Evolutionary conservation across 2,797 vertebrate species (phyloP), one percentile per base, ranked within the genome.

Genomic region (Melanogrammus aeglefinus): DNA sequence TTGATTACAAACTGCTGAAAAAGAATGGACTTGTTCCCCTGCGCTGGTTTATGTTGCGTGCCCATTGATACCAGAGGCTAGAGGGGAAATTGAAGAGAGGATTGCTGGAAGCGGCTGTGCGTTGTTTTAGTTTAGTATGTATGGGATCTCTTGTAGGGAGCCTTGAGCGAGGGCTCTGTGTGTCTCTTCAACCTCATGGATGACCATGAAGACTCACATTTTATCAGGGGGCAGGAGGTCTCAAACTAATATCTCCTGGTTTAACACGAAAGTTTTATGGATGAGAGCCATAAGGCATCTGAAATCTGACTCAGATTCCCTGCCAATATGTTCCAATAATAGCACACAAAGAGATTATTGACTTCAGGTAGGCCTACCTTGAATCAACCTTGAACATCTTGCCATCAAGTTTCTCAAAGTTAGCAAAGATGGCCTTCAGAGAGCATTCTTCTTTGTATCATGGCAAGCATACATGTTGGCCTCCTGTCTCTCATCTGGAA

Each of bases 1-100:
- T 69, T 69, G n/a, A 69, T 69, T 8, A 24, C 21, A 8, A 8
- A 18, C 14, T 24, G 21, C 21, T n/a, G 21, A n/a, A 63, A 63
- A 63, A 1, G 21, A 21, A 63, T 63, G 57, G 57, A 63, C 21
- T n/a, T 69, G 27, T 24, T 66, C 18, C 24, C n/a, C n/a, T 66
- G 6, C 2, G 12, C 69, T 10, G 16, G n/a, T 38, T 41, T 75
- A 41, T 31, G 27, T 36, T 31, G 76, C 13, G 47, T 77, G 51
- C 66, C 31, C 29, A 24, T 14, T 35, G 77, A 79, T 78, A 69
- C 72, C 33, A 69, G 35, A 47, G 1, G 10, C 35, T 72, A 74
- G 72, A 18, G 29, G 29, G 35, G 36, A 44, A 74, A 41, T 44
- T 18, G 4, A n/a, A 14, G 57, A 51, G 18, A 51, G 57, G 57